These are phyloP conservation scores for Venustoraphidia nigricollis DNA, from an alignment of 2,888 invertebrate species.

Conservation along the genomic window DNA sequence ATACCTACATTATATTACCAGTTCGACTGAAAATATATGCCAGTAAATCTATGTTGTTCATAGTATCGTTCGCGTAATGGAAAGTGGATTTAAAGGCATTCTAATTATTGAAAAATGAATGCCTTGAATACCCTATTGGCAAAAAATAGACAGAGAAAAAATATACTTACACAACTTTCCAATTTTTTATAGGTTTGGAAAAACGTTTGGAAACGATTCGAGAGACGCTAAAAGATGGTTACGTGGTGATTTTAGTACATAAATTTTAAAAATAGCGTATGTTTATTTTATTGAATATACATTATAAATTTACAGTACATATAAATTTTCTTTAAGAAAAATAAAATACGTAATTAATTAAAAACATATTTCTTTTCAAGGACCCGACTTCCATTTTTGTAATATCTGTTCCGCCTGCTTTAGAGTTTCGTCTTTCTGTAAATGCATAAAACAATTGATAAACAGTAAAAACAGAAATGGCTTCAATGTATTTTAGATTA, in stretches of 20 bases:
- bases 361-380: neutral
- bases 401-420: constrained; percentile 47
- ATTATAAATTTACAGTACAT: neutral
- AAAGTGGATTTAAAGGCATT: no score
- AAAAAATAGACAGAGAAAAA: neutral
- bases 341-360: neutral
- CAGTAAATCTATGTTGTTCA: no score
- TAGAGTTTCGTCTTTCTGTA: constrained; percentile 60
- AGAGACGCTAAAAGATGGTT: constrained; percentile 60
- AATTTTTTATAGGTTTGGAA: constrained; percentile 42
- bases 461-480: constrained; percentile 8
- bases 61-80: no score
- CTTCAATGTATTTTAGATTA: constrained; percentile 18
- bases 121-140: neutral
- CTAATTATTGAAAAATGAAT: neutral
- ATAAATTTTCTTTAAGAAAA: constrained; percentile 6
- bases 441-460: constrained; percentile 17
- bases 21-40: no score
- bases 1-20: no score
- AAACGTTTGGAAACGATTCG: constrained; percentile 59
- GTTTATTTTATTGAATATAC: neutral
- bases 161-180: neutral
- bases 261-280: constrained; percentile 5
- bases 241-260: constrained; percentile 40
- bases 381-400: constrained; percentile 34